These are phyloP conservation scores for Taphrorychus bicolor DNA, from an alignment of 2,888 invertebrate species.

Conservation along the genomic window DNA sequence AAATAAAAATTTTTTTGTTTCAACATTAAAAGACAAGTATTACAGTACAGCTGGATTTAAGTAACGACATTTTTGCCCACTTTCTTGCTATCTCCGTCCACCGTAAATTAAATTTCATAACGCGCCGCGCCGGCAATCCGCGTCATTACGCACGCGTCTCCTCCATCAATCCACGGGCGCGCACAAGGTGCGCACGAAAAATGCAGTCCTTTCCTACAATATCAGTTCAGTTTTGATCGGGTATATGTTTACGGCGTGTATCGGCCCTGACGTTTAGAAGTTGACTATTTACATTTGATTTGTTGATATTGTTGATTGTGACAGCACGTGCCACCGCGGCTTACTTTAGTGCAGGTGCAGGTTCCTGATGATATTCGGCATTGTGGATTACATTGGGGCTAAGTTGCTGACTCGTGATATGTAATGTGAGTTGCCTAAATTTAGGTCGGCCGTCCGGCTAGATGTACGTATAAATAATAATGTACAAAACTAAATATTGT, in stretches of 20 bases:
- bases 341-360: conserved; percentile 28
- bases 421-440: conserved; percentile 39
- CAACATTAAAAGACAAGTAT: no score
- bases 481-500: background rate
- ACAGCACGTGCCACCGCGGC: conserved; percentile 20
- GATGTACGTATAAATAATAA: no score
- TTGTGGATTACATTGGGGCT: conserved; percentile 21
- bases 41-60: no score
- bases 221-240: conserved; percentile 28
- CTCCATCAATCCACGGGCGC: conserved; percentile 49
- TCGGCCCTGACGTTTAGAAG: conserved; percentile 15
- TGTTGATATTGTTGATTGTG: conserved; percentile 32
- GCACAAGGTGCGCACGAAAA: conserved; percentile 43
- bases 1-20: no score
- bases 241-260: conserved; percentile 35
- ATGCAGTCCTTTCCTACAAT: conserved; percentile 37
- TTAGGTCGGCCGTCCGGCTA: conserved; percentile 22
- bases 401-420: conserved; percentile 4
- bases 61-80: background rate
- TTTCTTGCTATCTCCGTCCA: background rate
- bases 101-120: conserved; percentile 19
- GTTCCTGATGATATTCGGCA: background rate
- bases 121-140: conserved; percentile 14
- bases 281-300: conserved; percentile 33
- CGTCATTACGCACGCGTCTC: conserved; percentile 49